phyloP scores from a whole-genome alignment of 2,113 vertebrate species.

The Tyto alba region DNA sequence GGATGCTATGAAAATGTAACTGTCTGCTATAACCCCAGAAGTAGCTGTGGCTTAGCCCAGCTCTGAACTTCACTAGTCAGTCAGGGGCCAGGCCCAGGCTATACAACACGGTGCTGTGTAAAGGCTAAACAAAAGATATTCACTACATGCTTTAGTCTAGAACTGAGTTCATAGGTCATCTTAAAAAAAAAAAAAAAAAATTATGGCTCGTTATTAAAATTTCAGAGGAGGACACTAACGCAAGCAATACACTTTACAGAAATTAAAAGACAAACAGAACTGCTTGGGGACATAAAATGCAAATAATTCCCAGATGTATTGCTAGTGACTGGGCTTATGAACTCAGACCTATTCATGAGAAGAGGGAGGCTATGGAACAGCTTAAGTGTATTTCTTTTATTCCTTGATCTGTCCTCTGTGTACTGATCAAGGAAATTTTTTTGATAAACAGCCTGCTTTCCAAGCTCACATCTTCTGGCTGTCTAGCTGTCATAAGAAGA shows the following conservation, averaged over 20 bases:
- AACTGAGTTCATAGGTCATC: background rate
- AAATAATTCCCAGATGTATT: background rate
- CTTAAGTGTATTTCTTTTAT: background rate
- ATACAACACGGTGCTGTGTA: background rate
- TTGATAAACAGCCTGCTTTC: background rate
- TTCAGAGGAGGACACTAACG: background rate
- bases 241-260: background rate
- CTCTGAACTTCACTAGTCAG: background rate
- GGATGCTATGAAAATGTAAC: background rate
- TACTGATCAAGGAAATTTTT: background rate
- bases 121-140: background rate
- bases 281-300: background rate
- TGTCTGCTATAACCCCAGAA: background rate
- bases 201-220: background rate
- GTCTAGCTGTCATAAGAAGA: background rate
- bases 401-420: background rate
- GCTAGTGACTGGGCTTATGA: background rate
- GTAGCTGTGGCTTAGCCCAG: rapidly evolving
- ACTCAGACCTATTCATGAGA: background rate
- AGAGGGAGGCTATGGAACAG: background rate
- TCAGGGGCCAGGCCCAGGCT: background rate
- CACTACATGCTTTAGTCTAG: background rate
- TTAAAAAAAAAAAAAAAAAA: background rate
- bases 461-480: background rate
- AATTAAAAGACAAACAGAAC: background rate